A percentile compares a stretch with the other conserved stretches of the same genome.
Evolutionary conservation across 92 coral and sea anemone species (phyloP).

Genomic region (Desmophyllum pertusum): DNA sequence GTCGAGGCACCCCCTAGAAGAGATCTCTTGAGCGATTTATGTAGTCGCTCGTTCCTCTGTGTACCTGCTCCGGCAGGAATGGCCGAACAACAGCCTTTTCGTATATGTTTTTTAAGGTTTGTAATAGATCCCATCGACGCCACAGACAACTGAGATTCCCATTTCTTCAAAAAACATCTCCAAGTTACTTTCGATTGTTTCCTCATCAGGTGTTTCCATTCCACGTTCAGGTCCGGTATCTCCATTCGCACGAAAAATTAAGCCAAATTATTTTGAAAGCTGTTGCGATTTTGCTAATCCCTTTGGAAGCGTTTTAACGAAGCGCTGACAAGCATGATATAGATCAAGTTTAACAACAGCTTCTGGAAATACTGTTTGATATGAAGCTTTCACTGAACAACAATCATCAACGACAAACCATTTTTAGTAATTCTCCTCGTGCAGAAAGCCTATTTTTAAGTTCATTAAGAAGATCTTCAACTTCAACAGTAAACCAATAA

Average conservation of each 20-base stretch:
- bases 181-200: constrained; percentile 43
- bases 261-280: constrained; percentile 56
- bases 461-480: constrained; percentile 54
- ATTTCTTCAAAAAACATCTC: constrained; percentile 45
- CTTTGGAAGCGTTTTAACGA: constrained; percentile 62
- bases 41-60: constrained; percentile 68
- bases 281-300: constrained; percentile 19
- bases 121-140: constrained; percentile 6
- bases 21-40: constrained; percentile 57
- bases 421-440: constrained; percentile 3
- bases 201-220: constrained; percentile 46
- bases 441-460: constrained; percentile 52
- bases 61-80: constrained; percentile 64
- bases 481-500: too few species aligned
- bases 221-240: constrained; percentile 48
- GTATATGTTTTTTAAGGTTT: constrained; percentile 31
- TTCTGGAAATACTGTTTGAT: constrained; percentile 45
- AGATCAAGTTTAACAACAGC: constrained; percentile 52
- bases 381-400: constrained; percentile 46
- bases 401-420: constrained; percentile 75
- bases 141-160: constrained; percentile 18
- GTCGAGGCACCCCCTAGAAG: constrained; percentile 58
- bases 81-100: constrained; percentile 70
- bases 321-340: constrained; percentile 60
- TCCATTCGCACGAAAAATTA: constrained; percentile 62